Conservation (phyloP, 2,113 vertebrate genomes). For the Pungitius pungitius region DNA sequence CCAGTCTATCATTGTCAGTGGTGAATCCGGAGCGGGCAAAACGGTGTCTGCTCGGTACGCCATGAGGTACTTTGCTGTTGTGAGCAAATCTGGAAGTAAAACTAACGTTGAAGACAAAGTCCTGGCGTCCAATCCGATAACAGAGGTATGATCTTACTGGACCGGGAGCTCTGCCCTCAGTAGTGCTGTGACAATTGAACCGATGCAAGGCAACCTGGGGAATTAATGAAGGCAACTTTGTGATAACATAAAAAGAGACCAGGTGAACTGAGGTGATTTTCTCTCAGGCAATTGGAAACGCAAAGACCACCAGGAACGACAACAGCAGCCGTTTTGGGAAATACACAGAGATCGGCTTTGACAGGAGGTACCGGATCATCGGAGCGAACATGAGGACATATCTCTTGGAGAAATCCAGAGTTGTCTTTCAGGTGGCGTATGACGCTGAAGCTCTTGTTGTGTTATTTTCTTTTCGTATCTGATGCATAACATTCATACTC, state of each 20-base stretch:
- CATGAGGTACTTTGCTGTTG: slow-evolving; percentile 97
- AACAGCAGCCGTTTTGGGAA: slow-evolving; percentile 99
- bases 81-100: slow-evolving; percentile 93
- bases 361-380: slow-evolving; percentile 88
- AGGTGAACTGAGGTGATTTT: slow-evolving; percentile 11
- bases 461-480: background rate
- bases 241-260: background rate
- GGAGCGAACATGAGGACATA: slow-evolving; percentile 99
- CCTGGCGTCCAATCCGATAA: slow-evolving; percentile 94
- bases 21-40: slow-evolving; percentile 97
- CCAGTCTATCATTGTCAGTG: slow-evolving; percentile 97
- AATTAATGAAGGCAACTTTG: background rate
- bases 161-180: background rate
- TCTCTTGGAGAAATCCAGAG: slow-evolving; percentile 96
- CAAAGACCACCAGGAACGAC: slow-evolving; percentile 97
- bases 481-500: background rate
- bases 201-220: background rate
- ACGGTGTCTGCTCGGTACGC: slow-evolving; percentile 95
- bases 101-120: slow-evolving; percentile 93
- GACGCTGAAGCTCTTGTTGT: background rate
- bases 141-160: slow-evolving; percentile 84
- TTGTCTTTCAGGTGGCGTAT: slow-evolving; percentile 90
- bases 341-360: slow-evolving; percentile 97
- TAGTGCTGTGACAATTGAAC: background rate
- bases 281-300: slow-evolving; percentile 93